Evolutionary conservation across 2,797 vertebrate species (phyloP).

Genomic region (Sebastolobus altivelis): DNA sequence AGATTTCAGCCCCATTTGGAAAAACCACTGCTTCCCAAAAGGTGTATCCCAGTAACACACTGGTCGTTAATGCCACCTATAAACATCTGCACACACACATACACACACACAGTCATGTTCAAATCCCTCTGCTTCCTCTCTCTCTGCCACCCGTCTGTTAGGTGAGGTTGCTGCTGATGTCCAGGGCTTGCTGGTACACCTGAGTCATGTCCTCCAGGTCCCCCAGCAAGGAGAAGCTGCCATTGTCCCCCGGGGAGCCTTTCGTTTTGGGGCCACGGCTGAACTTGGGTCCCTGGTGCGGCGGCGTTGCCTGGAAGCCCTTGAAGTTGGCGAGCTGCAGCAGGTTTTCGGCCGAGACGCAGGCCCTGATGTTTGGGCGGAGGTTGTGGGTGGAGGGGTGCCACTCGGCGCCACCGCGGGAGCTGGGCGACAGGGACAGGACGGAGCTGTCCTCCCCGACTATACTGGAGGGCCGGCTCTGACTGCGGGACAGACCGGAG

Average conservation of each 20-base stretch:
- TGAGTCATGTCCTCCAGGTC: slow-evolving; percentile 99
- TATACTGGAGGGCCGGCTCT: slow-evolving; percentile 95
- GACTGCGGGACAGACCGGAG: slow-evolving; percentile 92
- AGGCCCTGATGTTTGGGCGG: slow-evolving; percentile 92
- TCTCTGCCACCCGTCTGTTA: slow-evolving; percentile 79
- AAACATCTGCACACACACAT: slow-evolving; percentile 57
- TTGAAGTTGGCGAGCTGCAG: slow-evolving; percentile 96
- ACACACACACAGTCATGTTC: slow-evolving; percentile 40
- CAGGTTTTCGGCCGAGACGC: slow-evolving; percentile 96
- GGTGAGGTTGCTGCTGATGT: slow-evolving; percentile 97
- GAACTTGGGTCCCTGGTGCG: slow-evolving; percentile 92
- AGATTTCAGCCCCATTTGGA: slow-evolving; percentile 63
- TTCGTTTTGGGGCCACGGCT: slow-evolving; percentile 85
- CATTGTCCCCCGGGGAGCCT: slow-evolving; percentile 94
- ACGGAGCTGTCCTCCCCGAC: slow-evolving; percentile 92
- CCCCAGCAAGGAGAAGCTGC: slow-evolving; percentile 97
- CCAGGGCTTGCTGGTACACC: slow-evolving; percentile 99
- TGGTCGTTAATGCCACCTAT: slow-evolving; percentile 83
- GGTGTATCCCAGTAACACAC: slow-evolving; percentile 85
- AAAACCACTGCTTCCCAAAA: slow-evolving; percentile 67
- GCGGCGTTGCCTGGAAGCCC: slow-evolving; percentile 90
- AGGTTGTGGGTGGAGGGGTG: slow-evolving; percentile 87
- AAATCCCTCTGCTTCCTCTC: slow-evolving; percentile 51
- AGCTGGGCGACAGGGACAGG: slow-evolving; percentile 89
- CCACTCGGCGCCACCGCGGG: slow-evolving; percentile 92